A percentile compares a stretch with the other conserved stretches of the same genome.
Conservation (phyloP, 2,113 vertebrate genomes). For the Holacanthus passer region DNA sequence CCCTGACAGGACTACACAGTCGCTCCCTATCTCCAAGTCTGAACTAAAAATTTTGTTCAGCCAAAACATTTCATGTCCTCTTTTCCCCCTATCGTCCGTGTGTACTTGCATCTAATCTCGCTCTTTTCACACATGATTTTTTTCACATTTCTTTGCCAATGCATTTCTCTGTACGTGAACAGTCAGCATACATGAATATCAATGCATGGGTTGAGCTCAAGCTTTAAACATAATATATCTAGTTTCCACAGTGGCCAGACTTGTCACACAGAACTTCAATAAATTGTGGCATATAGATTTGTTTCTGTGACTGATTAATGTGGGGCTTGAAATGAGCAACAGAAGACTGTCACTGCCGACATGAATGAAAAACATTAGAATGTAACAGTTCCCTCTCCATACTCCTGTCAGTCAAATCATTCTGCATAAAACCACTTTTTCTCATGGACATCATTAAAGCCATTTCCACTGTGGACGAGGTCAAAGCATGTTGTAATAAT, state of each 20-base stretch:
- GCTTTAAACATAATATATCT: constrained; percentile 31
- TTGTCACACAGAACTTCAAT: constrained; percentile 14
- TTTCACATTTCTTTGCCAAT: constrained; percentile 22
- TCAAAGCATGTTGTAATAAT: constrained; percentile 1
- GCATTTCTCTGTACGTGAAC: constrained; percentile 36
- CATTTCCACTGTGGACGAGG: neutral
- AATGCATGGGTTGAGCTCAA: constrained; percentile 29
- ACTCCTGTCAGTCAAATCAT: constrained; percentile 6
- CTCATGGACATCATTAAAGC: neutral
- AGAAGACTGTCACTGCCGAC: neutral
- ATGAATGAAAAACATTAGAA: neutral
- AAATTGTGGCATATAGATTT: constrained; percentile 13
- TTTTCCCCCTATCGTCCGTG: constrained; percentile 1
- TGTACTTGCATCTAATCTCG: constrained; percentile 5
- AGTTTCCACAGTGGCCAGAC: constrained; percentile 26
- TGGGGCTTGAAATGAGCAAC: neutral
- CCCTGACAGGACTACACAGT: constrained; percentile 54
- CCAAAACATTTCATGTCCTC: constrained; percentile 39
- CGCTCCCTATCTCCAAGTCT: constrained; percentile 30
- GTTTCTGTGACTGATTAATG: constrained; percentile 20
- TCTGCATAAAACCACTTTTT: constrained; percentile 9
- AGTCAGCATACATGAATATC: constrained; percentile 44
- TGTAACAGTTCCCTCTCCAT: neutral
- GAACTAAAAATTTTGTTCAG: constrained; percentile 27
- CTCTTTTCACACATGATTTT: constrained; percentile 4